Percentiles rank a stretch among this genome's conserved stretches.
Evolutionary conservation across 2,888 invertebrate species (phyloP).

Genomic region (Drepana falcataria): DNA sequence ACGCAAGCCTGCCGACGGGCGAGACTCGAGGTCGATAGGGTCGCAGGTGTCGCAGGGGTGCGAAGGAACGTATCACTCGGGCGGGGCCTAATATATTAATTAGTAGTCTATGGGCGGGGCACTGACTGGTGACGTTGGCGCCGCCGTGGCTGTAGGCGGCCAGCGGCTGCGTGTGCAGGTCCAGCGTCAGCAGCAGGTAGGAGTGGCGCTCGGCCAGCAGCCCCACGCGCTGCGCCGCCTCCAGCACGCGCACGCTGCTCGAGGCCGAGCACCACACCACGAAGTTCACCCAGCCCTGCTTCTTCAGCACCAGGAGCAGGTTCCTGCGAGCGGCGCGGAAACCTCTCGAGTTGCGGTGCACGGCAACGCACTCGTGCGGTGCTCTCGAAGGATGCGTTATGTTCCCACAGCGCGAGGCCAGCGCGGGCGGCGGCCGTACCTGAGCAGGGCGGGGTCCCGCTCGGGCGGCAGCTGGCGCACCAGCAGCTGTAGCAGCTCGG

Average conservation of each 20-base stretch:
- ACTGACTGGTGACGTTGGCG: conserved; percentile 56
- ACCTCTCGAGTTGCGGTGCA: neutral
- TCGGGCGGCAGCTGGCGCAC: conserved; percentile 51
- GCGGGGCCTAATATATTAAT: too few relatives aligned
- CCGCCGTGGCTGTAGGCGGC: conserved; percentile 59
- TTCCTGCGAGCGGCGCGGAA: conserved; percentile 25
- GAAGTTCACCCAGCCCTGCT: conserved; percentile 45
- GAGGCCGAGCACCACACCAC: conserved; percentile 52
- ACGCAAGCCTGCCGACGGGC: conserved; percentile 34
- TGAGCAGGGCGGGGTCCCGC: conserved; percentile 33
- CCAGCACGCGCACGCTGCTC: conserved; percentile 54
- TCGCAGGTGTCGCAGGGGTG: too few relatives aligned
- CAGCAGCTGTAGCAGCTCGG: conserved; percentile 32
- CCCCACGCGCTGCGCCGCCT: conserved; percentile 66
- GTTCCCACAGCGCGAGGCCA: too few relatives aligned
- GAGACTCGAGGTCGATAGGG: conserved; percentile 3
- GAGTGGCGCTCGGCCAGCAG: conserved; percentile 53
- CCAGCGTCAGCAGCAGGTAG: conserved; percentile 51
- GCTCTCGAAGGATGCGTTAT: too few relatives aligned
- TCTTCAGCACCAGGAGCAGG: conserved; percentile 57
- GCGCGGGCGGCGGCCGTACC: neutral
- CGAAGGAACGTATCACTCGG: too few relatives aligned
- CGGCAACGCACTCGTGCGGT: neutral
- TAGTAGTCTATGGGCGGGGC: neutral
- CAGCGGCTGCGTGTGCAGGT: conserved; percentile 51